Evolutionary conservation across 92 coral and sea anemone species (phyloP), one percentile per base, ranked within the genome.

Genomic region (Scolanthus callimorphus): DNA sequence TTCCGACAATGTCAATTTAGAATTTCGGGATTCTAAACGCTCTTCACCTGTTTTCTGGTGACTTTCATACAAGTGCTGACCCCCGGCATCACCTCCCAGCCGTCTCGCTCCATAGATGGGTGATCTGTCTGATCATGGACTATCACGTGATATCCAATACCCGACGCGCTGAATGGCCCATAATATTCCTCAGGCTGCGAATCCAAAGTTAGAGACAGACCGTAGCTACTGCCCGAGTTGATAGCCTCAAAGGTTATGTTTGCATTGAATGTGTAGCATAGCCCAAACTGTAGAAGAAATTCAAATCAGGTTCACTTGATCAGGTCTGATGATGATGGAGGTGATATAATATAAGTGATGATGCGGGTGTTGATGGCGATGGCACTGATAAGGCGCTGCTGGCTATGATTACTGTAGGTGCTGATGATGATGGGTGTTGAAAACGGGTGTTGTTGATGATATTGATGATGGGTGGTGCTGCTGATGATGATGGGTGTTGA

Each of bases 121-220:
- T 59, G 67, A 1, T 66, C 81, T 1, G 31, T 62, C 57, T 67
- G 87, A 38, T 80, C 87, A 23, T 80, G 87, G 49, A 74, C 44
- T 4, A 75, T 17, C 31, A 80, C 49, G 50, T 61, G 63, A 37
- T 71, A 72, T 28, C 85, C 85, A 20, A 80, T 79, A 13, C 74
- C 85, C 26, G 73, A 76, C 29, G 52, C 60, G 53, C 87, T 80
- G 34, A 29, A 80, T 13, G 81, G 77, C 23, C 87, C 81, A 55
- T 80, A 80, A 49, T 80, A 80, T 62, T 80, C 87, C 39, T 73
- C 77, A 12, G 87, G 87, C 29, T 80, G 71, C 11, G 82, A 70
- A 45, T 80, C 68, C 19, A 80, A 57, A 12, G 27, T 34, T 4
- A 80, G 49, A 13, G 71, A n/a, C 46, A 80, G 20, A 11, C 71